Percentiles rank a stretch among this genome's conserved stretches.
phyloP scores from a whole-genome alignment of 2,113 vertebrate genomes.

The Empidonax traillii region DNA sequence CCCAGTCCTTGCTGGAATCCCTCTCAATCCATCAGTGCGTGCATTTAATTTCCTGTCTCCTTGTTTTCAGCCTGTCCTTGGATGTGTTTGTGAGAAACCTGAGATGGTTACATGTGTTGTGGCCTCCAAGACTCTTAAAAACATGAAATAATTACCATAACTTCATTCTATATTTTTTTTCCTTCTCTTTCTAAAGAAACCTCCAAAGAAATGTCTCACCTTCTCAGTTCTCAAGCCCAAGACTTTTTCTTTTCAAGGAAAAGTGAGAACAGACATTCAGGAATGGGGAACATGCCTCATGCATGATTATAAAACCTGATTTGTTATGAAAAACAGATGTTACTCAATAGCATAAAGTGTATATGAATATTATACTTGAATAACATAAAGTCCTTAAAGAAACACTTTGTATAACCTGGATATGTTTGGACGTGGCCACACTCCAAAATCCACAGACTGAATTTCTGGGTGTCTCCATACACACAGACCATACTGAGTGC shows the following conservation, averaged over 20 bases:
- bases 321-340: slow-evolving; percentile 54
- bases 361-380: background rate
- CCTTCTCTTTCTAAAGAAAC: background rate
- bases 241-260: slow-evolving; percentile 1
- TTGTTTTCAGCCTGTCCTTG: slow-evolving; percentile 59
- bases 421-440: background rate
- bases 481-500: background rate
- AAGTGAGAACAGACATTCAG: slow-evolving; percentile 45
- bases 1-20: slow-evolving; percentile 3
- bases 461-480: background rate
- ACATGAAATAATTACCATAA: slow-evolving; percentile 35
- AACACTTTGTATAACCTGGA: background rate
- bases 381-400: background rate
- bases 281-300: background rate
- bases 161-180: background rate
- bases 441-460: background rate
- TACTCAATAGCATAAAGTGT: background rate
- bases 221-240: slow-evolving; percentile 52
- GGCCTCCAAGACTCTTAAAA: slow-evolving; percentile 47
- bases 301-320: slow-evolving; percentile 34
- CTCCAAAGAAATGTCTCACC: slow-evolving; percentile 47
- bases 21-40: slow-evolving; percentile 1
- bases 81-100: slow-evolving; percentile 58
- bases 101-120: slow-evolving; percentile 44
- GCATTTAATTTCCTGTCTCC: slow-evolving; percentile 65